These are phyloP conservation scores for Torymus texanus DNA, from an alignment of 2,888 invertebrate species.

Conservation along the genomic window DNA sequence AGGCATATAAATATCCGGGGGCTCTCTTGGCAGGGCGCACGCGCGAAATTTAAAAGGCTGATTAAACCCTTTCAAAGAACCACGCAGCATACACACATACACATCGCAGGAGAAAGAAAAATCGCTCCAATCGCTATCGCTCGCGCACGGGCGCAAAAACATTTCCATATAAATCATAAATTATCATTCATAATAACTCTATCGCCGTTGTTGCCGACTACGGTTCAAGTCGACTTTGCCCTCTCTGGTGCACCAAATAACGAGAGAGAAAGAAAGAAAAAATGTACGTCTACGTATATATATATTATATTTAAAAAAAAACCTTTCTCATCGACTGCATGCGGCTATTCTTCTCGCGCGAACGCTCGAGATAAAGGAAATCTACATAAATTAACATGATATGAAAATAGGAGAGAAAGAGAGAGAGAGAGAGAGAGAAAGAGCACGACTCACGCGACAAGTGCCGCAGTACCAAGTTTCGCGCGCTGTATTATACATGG, in stretches of 20 bases:
- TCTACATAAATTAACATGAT: conserved; percentile 53
- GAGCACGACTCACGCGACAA: conserved; percentile 44
- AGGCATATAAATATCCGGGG: not conserved
- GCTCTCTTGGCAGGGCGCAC: not conserved
- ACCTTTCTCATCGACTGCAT: conserved; percentile 11
- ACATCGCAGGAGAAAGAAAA: not conserved
- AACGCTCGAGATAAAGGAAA: conserved; percentile 44
- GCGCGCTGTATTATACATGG: not conserved
- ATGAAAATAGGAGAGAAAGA: conserved; percentile 2
- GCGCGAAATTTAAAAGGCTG: not conserved
- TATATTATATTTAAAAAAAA: no score
- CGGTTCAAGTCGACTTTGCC: not conserved
- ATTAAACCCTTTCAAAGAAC: not conserved
- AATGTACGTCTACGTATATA: not conserved
- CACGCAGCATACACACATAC: no score
- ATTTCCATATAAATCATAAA: conserved; percentile 38
- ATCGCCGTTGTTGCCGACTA: not conserved
- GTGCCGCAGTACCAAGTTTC: not conserved
- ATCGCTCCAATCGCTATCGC: conserved; percentile 5
- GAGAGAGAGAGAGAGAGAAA: not conserved
- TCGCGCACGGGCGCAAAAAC: not conserved
- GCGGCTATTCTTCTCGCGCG: conserved; percentile 30
- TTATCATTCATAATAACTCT: conserved; percentile 40
- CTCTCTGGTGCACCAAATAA: not conserved
- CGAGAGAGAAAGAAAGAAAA: conserved; percentile 2